Base-by-base conservation (phyloP, 1,140 invertebrate genomes). In the Matsumurasca onukii region DNA sequence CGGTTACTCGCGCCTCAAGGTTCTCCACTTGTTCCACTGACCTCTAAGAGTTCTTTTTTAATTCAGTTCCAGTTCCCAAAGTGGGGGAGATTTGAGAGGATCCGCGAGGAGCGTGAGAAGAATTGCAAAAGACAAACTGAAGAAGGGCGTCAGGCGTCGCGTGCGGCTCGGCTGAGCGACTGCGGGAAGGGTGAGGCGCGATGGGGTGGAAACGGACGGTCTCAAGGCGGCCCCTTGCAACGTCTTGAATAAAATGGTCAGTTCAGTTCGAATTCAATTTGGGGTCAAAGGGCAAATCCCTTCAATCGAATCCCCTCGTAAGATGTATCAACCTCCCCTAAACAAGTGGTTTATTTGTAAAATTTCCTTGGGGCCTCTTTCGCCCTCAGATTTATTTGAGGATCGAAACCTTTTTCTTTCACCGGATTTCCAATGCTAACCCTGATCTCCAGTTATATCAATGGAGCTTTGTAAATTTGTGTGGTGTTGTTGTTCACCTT, bases 201-300 rank as follows among this genome's bases (percentile, higher is more conserved):
- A 59, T 59, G 55, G 55, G 55, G 55, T 59, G 55, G 55, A 59
- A 59, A 59, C 24, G 55, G 55, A 59, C 25, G 24, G 55, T 59
- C 30, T 59, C 24, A 59, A 52, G 30, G 15, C 34, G 15, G 24
- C 55, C 15, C 55, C 55, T n/a, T n/a, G n/a, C n/a, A n/a, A n/a
- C 55, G 15, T 59, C 55, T 59, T 59, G 55, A 59, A 39, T 59
- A 59, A 59, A 22, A 59, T 59, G 55, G 55, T 59, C 55, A 59
- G 55, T 59, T 59, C 24, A 27, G 55, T 29, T 59, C 24, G 25
- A 59, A 59, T 59, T 59, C 55, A 59, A 59, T 59, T 59, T 59
- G 55, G 55, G 55, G 55, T 59, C 55, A 59, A 59, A 59, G 13
- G 24, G 55, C 55, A 59, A 59, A 59, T 29, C 22, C 25, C 55